These are phyloP conservation scores for Podargus strigoides DNA, from an alignment of 2,797 vertebrate genomes.

Conservation along the genomic window DNA sequence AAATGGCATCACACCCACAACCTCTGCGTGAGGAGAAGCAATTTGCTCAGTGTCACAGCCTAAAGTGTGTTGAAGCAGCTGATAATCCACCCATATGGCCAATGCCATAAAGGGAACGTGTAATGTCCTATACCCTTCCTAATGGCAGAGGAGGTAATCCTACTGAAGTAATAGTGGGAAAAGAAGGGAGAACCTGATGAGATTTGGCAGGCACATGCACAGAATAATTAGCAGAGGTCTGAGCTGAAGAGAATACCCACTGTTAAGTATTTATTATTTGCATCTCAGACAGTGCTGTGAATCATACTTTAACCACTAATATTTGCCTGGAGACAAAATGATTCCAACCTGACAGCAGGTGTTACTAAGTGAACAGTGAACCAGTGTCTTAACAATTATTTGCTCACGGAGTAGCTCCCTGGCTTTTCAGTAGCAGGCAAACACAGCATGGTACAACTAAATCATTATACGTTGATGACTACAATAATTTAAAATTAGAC, in stretches of 20 bases:
- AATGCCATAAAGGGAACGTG: not conserved
- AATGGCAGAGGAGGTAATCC: not conserved
- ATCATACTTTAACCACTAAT: not conserved
- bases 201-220: not conserved
- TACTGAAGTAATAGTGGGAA: not conserved
- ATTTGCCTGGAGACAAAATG: constrained; percentile 10
- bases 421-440: not conserved
- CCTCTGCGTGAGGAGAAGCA: not conserved
- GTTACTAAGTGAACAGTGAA: not conserved
- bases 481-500: constrained; percentile 4
- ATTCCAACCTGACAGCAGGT: not conserved
- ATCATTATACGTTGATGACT: not conserved
- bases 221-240: constrained; percentile 17
- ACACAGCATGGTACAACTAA: not conserved
- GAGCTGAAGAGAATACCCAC: not conserved
- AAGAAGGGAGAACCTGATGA: not conserved
- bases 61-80: not conserved
- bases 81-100: not conserved
- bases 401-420: not conserved
- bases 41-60: not conserved
- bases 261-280: not conserved
- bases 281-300: not conserved
- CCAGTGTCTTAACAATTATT: not conserved
- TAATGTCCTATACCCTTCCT: not conserved
- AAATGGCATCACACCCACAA: not conserved